These are phyloP conservation scores for Sabellastarte sp. DNA, from an alignment of 2,888 invertebrate genomes.

Conservation along the genomic window DNA sequence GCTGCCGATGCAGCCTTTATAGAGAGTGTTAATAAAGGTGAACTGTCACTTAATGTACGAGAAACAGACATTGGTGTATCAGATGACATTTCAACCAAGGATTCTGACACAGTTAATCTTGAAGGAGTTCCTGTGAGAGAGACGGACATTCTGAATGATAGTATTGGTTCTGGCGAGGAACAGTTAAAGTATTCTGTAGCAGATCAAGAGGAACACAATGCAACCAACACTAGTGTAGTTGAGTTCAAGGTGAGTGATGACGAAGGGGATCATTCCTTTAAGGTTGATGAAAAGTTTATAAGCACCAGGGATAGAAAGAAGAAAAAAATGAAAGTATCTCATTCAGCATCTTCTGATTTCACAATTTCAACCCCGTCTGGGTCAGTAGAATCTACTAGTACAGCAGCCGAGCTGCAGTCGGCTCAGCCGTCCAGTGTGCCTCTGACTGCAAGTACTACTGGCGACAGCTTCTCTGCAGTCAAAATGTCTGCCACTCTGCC, in stretches of 20 bases:
- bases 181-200: neutral
- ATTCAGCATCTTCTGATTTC: conserved; percentile 38
- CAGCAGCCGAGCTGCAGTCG: conserved; percentile 7
- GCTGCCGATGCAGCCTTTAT: neutral
- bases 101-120: too few relatives aligned
- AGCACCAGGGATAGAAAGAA: conserved; percentile 11
- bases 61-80: too few relatives aligned
- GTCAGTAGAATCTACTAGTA: conserved; percentile 35
- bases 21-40: neutral
- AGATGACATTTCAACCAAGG: too few relatives aligned
- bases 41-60: too few relatives aligned
- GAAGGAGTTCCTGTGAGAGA: neutral
- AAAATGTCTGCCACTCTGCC: too few relatives aligned
- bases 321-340: conserved; percentile 7
- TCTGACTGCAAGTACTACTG: neutral
- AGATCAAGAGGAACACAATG: neutral
- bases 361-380: conserved; percentile 46
- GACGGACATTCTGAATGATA: neutral
- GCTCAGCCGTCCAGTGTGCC: conserved; percentile 2
- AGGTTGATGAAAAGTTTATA: conserved; percentile 21
- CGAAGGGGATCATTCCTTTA: conserved; percentile 6
- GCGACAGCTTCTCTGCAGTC: too few relatives aligned
- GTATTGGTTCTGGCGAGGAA: neutral
- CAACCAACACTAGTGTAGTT: neutral
- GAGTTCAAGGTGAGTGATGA: conserved; percentile 5